Evolutionary conservation across 1,140 invertebrate genomes (phyloP), one percentile per base, ranked within the genome.

Genomic region (Dreissena polymorpha): DNA sequence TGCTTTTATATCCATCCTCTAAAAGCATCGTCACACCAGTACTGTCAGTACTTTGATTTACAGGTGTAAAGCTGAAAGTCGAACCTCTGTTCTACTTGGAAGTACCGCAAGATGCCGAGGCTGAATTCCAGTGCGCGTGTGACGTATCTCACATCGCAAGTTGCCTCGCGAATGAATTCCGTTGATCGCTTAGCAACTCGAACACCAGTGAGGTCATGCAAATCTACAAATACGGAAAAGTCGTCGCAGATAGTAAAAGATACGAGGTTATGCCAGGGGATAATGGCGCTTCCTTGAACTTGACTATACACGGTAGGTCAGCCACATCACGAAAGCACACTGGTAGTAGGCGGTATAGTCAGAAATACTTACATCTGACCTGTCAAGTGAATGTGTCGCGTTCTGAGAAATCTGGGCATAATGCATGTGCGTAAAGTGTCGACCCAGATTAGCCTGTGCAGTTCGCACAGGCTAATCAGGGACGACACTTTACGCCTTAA

Each of bases 91-190:
- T 60, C 69, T 80, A 50, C 70, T 53, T 80, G n/a, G 39, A 80
- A 50, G 78, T 80, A 0, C 78, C 78, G 12, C 8, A 57, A 3
- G 78, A 80, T 29, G 53, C 78, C n/a, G 60, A 60, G 8, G 78
- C 68, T 10, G 68, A 80, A 70, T 80, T 80, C 29, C 57, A 51
- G 67, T 80, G 78, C 72, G 78, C 70, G 57, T 80, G 78, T 65
- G 10, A 55, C 0, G 25, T 67, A 10, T 16, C n/a, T 14, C 49
- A 71, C 16, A 63, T 49, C 13, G 69, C 53, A 14, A 57, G 55
- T 57, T 80, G 78, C 50, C 49, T 80, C 0, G 50, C 25, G n/a
- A 72, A 80, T 14, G 57, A 72, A 18, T 55, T 80, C 7, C 67
- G 16, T 14, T 80, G 78, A 68, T 80, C 78, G 14, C 10, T 71